Percentiles rank a stretch among this genome's conserved stretches.
These are phyloP conservation scores for Cynopterus sphinx DNA, from an alignment of 2,797 vertebrate genomes.

Conservation along the genomic window DNA sequence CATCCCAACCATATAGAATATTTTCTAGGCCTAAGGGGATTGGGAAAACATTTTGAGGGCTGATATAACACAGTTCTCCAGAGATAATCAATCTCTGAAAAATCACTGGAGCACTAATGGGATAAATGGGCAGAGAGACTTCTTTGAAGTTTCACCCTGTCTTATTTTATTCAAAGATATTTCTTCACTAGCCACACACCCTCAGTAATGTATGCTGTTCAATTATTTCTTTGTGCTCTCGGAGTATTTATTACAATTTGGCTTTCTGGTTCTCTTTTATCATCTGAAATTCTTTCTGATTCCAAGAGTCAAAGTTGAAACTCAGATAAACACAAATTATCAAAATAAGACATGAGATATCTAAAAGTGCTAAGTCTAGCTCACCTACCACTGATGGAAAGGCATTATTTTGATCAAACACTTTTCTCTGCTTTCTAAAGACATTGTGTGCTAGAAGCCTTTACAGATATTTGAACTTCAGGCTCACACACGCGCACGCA, in stretches of 20 bases:
- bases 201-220: neutral
- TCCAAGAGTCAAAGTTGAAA: constrained; percentile 13
- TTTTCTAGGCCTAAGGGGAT: neutral
- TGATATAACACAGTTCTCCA: constrained; percentile 8
- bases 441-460: neutral
- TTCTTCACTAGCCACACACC: neutral
- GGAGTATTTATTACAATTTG: constrained; percentile 23
- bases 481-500: neutral
- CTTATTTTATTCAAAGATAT: constrained; percentile 8
- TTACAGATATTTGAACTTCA: constrained; percentile 22
- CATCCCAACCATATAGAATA: neutral
- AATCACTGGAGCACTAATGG: neutral
- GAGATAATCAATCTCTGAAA: neutral
- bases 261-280: constrained; percentile 18
- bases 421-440: constrained; percentile 8
- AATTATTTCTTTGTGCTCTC: neutral
- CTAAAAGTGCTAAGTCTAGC: neutral
- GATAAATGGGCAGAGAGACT: neutral
- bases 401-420: neutral
- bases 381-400: constrained; percentile 4
- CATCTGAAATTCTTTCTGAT: neutral
- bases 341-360: neutral
- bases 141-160: constrained; percentile 3
- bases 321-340: constrained; percentile 28
- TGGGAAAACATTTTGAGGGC: neutral